A percentile compares a stretch with the other conserved stretches of the same genome.
Evolutionary conservation across 2,888 invertebrate genomes (phyloP).

Genomic region (Pyrrhia umbra): DNA sequence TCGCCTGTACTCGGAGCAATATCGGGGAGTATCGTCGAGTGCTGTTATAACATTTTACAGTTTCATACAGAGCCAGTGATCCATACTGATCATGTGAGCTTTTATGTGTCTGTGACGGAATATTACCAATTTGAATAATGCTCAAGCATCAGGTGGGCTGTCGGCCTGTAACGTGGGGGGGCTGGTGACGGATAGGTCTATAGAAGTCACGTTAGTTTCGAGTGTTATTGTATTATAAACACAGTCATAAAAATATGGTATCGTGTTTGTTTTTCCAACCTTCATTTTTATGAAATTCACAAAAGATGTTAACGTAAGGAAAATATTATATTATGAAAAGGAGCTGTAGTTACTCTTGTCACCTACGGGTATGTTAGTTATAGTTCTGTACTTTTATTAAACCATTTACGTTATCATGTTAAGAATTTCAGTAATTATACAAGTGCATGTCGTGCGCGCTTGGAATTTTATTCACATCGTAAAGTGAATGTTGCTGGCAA

Average conservation of each 20-base stretch:
- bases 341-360: not conserved
- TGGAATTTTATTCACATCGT: conserved; percentile 16
- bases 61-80: conserved; percentile 1
- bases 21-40: conserved; percentile 14
- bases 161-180: conserved; percentile 1
- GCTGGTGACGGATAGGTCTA: conserved; percentile 27
- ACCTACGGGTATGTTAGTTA: too few species aligned
- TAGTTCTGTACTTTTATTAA: conserved; percentile 3
- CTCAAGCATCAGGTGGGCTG: conserved; percentile 49
- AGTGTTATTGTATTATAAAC: conserved; percentile 27
- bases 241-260: not conserved
- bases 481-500: conserved; percentile 6
- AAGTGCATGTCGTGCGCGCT: conserved; percentile 17
- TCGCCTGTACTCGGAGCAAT: conserved; percentile 20
- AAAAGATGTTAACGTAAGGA: not conserved
- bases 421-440: conserved; percentile 27
- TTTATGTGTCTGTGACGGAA: conserved; percentile 18
- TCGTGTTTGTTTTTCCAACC: not conserved
- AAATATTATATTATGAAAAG: not conserved
- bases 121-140: conserved; percentile 41
- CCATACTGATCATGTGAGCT: conserved; percentile 12
- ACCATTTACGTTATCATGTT: conserved; percentile 6
- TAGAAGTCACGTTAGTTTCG: conserved; percentile 16
- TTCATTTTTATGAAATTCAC: not conserved
- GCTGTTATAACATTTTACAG: conserved; percentile 33